Conservation (phyloP, 1,140 invertebrate species). For the Zaprionus inermis region DNA sequence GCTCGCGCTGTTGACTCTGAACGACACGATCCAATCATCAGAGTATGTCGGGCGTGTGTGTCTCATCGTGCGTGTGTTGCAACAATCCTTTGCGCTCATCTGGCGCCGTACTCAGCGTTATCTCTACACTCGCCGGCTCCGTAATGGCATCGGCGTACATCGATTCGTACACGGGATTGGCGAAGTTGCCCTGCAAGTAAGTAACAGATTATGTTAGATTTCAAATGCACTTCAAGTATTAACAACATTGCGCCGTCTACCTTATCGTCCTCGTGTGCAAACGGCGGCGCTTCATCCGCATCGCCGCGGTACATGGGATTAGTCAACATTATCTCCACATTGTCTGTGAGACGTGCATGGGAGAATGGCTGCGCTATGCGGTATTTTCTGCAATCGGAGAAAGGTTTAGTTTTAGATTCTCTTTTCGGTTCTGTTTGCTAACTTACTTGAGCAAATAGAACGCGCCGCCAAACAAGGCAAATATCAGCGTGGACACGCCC, state of each 20-base stretch:
- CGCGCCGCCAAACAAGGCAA: slow-evolving; percentile 69
- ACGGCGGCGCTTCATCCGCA: slow-evolving; percentile 87
- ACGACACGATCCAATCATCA: slow-evolving; percentile 71
- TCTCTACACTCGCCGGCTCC: slow-evolving; percentile 67
- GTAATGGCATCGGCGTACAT: slow-evolving; percentile 87
- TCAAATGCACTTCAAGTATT: background rate
- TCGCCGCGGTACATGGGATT: slow-evolving; percentile 93
- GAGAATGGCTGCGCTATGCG: slow-evolving; percentile 88
- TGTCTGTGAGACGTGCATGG: slow-evolving; percentile 91
- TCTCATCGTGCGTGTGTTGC: slow-evolving; percentile 82
- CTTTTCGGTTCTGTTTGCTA: background rate
- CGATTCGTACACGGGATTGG: slow-evolving; percentile 93
- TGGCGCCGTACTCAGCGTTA: slow-evolving; percentile 70
- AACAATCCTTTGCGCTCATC: slow-evolving; percentile 80
- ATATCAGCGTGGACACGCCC: slow-evolving; percentile 50
- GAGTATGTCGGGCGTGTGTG: slow-evolving; percentile 80
- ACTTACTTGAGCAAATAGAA: slow-evolving; percentile 79
- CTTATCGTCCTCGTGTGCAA: slow-evolving; percentile 87
- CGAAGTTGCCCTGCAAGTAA: slow-evolving; percentile 88
- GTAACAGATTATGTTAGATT: background rate
- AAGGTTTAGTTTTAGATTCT: background rate
- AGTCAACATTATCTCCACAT: slow-evolving; percentile 89
- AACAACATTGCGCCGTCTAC: slow-evolving; percentile 70
- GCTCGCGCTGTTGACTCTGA: slow-evolving; percentile 60
- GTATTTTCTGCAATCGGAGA: slow-evolving; percentile 70